These are phyloP conservation scores for Temnothorax longispinosus DNA, from an alignment of 1,140 invertebrate species.

Conservation along the genomic window DNA sequence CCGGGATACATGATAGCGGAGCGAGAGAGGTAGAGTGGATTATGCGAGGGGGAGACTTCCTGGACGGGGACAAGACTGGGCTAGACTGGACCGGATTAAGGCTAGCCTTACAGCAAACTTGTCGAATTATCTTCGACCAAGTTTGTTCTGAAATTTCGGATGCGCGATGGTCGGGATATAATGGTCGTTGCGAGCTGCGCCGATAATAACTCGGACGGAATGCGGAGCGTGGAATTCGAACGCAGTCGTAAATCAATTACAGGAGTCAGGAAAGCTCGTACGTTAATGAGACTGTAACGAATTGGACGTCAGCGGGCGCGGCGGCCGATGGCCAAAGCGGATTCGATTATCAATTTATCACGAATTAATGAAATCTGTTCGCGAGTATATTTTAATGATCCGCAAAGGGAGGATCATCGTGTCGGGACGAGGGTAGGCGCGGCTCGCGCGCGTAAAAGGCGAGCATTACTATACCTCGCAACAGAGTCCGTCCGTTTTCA, in stretches of 20 bases:
- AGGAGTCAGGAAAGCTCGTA: slow-evolving; percentile 25
- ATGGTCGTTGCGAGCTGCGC: slow-evolving; percentile 14
- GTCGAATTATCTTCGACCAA: slow-evolving; percentile 68
- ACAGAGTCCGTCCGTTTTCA: slow-evolving; percentile 36
- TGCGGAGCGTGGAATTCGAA: slow-evolving; percentile 23
- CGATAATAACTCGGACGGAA: slow-evolving; percentile 40
- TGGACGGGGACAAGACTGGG: slow-evolving; percentile 39
- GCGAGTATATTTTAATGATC: slow-evolving; percentile 23
- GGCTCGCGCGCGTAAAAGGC: neutral
- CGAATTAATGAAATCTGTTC: neutral
- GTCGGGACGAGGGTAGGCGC: neutral
- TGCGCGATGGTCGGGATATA: neutral
- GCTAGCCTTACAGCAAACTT: slow-evolving; percentile 64
- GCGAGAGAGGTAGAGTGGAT: neutral
- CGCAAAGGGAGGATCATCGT: neutral
- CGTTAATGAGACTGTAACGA: slow-evolving; percentile 48
- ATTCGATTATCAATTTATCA: slow-evolving; percentile 34
- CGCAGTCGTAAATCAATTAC: slow-evolving; percentile 50
- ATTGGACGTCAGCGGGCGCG: neutral
- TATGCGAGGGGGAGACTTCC: slow-evolving; percentile 43
- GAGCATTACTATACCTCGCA: neutral
- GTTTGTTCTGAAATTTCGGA: slow-evolving; percentile 41
- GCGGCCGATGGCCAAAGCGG: neutral
- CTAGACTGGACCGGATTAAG: slow-evolving; percentile 68
- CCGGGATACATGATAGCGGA: neutral